Conservation (phyloP, 2,888 invertebrate genomes). For the Aethes cnicana region DNA sequence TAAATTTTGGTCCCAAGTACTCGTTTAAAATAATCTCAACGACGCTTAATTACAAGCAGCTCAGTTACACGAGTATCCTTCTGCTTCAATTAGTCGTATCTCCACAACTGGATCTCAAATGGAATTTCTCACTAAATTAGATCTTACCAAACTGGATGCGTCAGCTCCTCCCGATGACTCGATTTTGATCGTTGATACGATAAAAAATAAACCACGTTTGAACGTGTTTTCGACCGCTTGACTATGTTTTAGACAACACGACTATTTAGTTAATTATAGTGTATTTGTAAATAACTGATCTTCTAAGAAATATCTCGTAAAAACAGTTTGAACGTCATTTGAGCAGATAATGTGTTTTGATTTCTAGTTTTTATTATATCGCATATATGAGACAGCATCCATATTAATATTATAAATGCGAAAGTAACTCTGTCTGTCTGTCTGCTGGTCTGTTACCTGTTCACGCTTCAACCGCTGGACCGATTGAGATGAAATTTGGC, state of each 20-base stretch:
- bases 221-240: not conserved
- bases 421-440: too few species aligned
- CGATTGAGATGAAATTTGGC: too few species aligned
- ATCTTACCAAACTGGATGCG: slow-evolving; percentile 17
- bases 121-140: slow-evolving; percentile 4
- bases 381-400: too few species aligned
- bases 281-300: not conserved
- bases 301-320: too few species aligned
- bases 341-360: too few species aligned
- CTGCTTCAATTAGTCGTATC: slow-evolving; percentile 8
- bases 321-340: too few species aligned
- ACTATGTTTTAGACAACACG: not conserved
- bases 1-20: too few species aligned
- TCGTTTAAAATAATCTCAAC: not conserved
- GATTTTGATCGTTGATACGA: slow-evolving; percentile 3
- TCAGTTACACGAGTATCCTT: slow-evolving; percentile 2
- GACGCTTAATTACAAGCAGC: not conserved
- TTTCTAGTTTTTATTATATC: too few species aligned
- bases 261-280: too few species aligned
- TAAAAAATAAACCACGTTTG: slow-evolving; percentile 7
- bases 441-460: too few species aligned
- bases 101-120: slow-evolving; percentile 12
- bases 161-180: slow-evolving; percentile 2
- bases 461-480: too few species aligned
- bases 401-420: too few species aligned